Evolutionary conservation across 2,888 invertebrate genomes (phyloP).

Genomic region (Erebia ligea): DNA sequence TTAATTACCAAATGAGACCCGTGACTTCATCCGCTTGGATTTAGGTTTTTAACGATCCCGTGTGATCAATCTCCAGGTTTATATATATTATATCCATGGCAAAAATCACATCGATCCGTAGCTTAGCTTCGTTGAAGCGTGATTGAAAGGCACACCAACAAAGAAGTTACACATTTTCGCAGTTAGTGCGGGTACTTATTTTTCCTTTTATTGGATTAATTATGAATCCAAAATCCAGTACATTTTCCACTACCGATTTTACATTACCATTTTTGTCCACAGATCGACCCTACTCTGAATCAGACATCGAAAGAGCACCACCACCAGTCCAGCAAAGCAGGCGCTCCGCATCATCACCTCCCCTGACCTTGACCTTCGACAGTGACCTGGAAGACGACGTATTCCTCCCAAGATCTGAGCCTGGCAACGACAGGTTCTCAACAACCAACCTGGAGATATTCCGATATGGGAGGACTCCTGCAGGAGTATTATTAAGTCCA

Average conservation of each 20-base stretch:
- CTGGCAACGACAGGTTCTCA: conserved; percentile 70
- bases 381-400: conserved; percentile 76
- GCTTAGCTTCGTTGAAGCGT: too few relatives aligned
- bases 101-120: too few relatives aligned
- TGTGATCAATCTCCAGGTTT: too few relatives aligned
- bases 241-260: not conserved
- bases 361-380: conserved; percentile 66
- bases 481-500: conserved; percentile 71
- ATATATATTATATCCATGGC: too few relatives aligned
- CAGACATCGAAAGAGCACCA: conserved; percentile 61
- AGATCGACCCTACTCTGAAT: conserved; percentile 78
- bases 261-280: conserved; percentile 45
- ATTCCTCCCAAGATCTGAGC: conserved; percentile 69
- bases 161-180: too few relatives aligned
- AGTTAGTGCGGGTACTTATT: too few relatives aligned
- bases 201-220: not conserved
- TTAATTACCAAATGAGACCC: too few relatives aligned
- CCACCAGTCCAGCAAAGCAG: conserved; percentile 57
- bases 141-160: too few relatives aligned
- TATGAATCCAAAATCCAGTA: too few relatives aligned
- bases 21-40: too few relatives aligned
- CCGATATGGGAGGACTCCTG: conserved; percentile 72
- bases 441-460: conserved; percentile 71
- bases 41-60: too few relatives aligned
- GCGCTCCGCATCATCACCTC: conserved; percentile 71